Base-by-base conservation (phyloP, 2,113 vertebrate genomes). In the Perca schrenkii region DNA sequence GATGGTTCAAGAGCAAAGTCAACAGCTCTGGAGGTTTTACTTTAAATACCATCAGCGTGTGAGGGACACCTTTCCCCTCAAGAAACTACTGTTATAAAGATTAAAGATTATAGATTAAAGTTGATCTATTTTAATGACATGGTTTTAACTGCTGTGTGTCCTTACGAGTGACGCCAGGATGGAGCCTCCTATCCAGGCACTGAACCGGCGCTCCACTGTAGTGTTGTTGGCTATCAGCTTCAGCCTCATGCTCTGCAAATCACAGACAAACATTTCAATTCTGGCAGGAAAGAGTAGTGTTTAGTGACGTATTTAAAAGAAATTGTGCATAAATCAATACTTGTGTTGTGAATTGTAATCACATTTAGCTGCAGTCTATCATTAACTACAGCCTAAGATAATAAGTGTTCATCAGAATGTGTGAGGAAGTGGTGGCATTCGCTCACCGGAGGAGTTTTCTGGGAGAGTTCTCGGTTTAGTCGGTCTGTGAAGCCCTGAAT, bases 221-320 rank as follows among this genome's bases (percentile, higher is more conserved):
- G 98, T 99, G 90, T 98, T 99, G 94, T 99, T 99, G 0, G 98
- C 98, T 75, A 99, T 99, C 93, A 99, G 81, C 91, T 99, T 99
- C 93, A 99, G 95, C 60, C 98, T 96, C 98, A 99, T 99, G 82
- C 98, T 99, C 98, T 99, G 93, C 21, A 92, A 69, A 69, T 58
- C n/a, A 92, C 1, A 79, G 1, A 63, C 22, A 77, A 31, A 60
- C 46, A 82, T 0, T 40, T 63, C 5, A 62, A 74, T 19, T 31
- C 19, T 64, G 4, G 15, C 15, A 52, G 16, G 28, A n/a, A 52
- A 78, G 12, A 10, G 46, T 36, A 43, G 6, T n/a, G 54, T 34
- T 34, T 36, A 6, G 8, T 22, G 22, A 43, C 21, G 17, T 4
- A 28, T 60, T 46, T 43, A 14, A 50, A 31, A 64, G 12, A 28